Conservation (phyloP, 1,140 invertebrate species). For the Reticulitermes speratus region DNA sequence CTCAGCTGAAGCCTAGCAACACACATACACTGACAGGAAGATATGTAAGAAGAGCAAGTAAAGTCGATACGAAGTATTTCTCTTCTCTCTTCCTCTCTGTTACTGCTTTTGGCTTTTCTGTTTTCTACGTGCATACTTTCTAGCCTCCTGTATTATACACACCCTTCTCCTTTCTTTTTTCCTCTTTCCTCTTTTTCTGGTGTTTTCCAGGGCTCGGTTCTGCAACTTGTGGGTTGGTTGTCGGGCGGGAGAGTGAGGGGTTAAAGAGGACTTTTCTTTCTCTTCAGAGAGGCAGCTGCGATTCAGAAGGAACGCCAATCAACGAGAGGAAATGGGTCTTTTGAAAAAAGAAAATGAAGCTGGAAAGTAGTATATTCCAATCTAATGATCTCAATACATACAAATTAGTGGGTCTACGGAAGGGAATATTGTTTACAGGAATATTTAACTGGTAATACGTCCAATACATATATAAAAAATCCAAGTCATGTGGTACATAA, state of each 20-base stretch:
- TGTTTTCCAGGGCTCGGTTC: slow-evolving; percentile 10
- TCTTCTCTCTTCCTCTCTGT: not conserved
- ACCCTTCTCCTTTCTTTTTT: not conserved
- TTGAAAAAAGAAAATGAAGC: not conserved
- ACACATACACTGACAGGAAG: not conserved
- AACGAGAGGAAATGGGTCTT: not conserved
- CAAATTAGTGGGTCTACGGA: not conserved
- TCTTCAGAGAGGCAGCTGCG: not conserved
- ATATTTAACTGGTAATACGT: no score
- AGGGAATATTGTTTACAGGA: no score
- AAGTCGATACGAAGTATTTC: not conserved
- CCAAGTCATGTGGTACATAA: no score
- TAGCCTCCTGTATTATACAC: not conserved
- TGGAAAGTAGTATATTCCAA: not conserved
- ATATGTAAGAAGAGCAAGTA: not conserved
- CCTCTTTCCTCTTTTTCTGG: not conserved
- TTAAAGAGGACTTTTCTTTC: not conserved
- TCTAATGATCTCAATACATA: not conserved
- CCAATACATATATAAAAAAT: no score
- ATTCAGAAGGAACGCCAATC: not conserved
- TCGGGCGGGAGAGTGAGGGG: not conserved
- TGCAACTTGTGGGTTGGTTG: not conserved
- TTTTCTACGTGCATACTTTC: not conserved
- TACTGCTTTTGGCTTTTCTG: not conserved
- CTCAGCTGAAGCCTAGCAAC: slow-evolving; percentile 3